Evolutionary conservation across 2,113 vertebrate genomes (phyloP).

Genomic region (Anarhynchus alexandrinus): DNA sequence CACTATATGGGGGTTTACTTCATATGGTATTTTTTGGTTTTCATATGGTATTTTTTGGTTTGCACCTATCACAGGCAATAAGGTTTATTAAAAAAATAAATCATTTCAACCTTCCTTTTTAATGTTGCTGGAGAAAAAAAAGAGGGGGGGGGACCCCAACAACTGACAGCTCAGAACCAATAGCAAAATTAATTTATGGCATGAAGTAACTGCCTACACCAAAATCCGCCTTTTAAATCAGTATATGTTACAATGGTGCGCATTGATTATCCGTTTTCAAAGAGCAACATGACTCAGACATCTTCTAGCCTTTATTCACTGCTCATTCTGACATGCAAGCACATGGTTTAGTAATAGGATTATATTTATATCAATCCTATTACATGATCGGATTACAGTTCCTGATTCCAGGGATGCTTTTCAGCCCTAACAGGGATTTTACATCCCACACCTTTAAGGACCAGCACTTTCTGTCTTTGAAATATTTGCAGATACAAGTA

Average conservation of each 20-base stretch:
- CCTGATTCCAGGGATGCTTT: not conserved
- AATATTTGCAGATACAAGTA: not conserved
- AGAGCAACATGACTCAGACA: not conserved
- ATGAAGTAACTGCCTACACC: not conserved
- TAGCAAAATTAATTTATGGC: not conserved
- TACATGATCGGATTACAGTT: conserved; percentile 22
- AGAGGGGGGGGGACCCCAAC: accelerated
- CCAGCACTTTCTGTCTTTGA: not conserved
- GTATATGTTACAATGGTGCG: not conserved
- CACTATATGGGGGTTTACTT: not conserved
- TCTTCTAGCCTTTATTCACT: not conserved
- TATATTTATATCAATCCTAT: conserved; percentile 49
- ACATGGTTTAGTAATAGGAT: conserved; percentile 24
- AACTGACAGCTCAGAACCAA: not conserved
- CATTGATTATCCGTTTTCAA: not conserved
- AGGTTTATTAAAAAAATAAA: not conserved
- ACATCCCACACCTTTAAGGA: not conserved
- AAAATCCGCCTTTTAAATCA: not conserved
- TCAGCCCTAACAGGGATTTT: not conserved
- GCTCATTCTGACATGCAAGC: not conserved
- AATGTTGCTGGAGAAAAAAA: not conserved
- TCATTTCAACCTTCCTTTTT: not conserved
- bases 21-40: not conserved
- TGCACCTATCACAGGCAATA: not conserved
- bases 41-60: not conserved